These are phyloP conservation scores for Vulpes lagopus DNA, from an alignment of 2,113 vertebrate species.

Conservation along the genomic window DNA sequence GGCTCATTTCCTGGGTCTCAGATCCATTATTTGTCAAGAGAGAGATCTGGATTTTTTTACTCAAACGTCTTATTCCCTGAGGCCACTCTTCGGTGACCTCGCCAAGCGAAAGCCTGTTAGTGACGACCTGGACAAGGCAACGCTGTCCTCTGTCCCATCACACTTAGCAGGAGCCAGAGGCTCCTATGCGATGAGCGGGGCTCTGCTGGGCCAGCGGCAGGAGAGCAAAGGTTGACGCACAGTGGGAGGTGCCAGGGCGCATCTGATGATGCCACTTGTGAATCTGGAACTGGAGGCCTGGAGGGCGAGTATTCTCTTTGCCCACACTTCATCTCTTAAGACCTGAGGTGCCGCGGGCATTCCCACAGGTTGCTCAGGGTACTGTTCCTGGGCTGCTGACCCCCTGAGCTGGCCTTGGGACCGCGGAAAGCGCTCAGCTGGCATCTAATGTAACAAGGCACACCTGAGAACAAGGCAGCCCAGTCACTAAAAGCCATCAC, in stretches of 20 bases:
- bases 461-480: not conserved
- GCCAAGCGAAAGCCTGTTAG: not conserved
- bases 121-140: not conserved
- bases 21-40: not conserved
- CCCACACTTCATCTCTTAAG: not conserved
- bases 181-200: not conserved
- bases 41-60: not conserved
- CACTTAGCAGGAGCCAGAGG: not conserved
- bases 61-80: not conserved
- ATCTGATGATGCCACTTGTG: rapidly evolving
- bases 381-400: not conserved
- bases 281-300: not conserved
- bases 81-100: not conserved
- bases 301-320: not conserved
- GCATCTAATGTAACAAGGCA: not conserved
- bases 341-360: not conserved
- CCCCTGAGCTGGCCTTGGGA: not conserved
- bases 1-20: not conserved
- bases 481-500: not conserved
- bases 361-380: not conserved
- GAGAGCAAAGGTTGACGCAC: not conserved
- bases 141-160: not conserved
- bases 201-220: not conserved
- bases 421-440: not conserved
- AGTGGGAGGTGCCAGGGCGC: too few species aligned